Evolutionary conservation across 1,140 invertebrate genomes (phyloP).

Genomic region (Papilio polyxenes): DNA sequence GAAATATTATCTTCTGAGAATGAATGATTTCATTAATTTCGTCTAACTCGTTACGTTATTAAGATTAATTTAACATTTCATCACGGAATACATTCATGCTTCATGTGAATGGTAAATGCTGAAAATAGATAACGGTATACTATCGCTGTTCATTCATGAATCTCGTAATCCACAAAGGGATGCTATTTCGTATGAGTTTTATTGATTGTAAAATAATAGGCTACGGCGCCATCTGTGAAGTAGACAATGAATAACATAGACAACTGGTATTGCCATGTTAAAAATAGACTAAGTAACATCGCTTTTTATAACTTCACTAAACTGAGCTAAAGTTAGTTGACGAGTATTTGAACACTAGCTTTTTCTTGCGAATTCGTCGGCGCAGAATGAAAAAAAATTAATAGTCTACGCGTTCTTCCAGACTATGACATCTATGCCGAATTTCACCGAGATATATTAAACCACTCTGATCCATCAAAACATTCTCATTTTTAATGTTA

Average conservation of each 20-base stretch:
- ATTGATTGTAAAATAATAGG: conserved; percentile 34
- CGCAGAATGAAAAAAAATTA: too few relatives aligned
- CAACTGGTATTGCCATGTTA: conserved; percentile 2
- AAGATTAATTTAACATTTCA: not conserved
- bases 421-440: too few relatives aligned
- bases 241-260: not conserved
- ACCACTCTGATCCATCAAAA: too few relatives aligned
- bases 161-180: conserved; percentile 28
- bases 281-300: not conserved
- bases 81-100: conserved; percentile 37
- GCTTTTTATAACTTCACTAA: too few relatives aligned
- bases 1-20: not conserved
- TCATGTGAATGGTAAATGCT: conserved; percentile 41
- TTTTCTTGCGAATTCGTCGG: too few relatives aligned
- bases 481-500: too few relatives aligned
- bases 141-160: conserved; percentile 43
- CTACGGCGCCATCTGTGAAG: conserved; percentile 36
- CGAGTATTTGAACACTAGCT: too few relatives aligned
- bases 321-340: too few relatives aligned
- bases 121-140: conserved; percentile 42
- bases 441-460: too few relatives aligned
- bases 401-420: too few relatives aligned
- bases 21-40: not conserved
- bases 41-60: not conserved
- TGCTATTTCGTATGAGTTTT: conserved; percentile 23